These are phyloP conservation scores for Aspidoscelis tigris DNA, from an alignment of 2,113 vertebrate genomes.

Conservation along the genomic window DNA sequence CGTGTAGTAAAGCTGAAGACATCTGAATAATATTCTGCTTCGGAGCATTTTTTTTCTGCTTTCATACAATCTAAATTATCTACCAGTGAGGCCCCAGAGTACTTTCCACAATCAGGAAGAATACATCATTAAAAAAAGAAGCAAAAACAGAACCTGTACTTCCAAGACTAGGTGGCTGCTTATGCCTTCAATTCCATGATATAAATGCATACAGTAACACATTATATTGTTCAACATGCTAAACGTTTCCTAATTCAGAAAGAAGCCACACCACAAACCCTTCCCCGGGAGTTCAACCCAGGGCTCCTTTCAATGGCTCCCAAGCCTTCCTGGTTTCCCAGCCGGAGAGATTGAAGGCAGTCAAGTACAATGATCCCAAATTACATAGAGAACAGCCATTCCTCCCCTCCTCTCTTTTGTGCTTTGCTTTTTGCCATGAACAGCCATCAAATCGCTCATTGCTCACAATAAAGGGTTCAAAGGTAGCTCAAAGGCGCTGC, in stretches of 20 bases:
- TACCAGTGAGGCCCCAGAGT: not conserved
- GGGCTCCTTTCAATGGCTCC: not conserved
- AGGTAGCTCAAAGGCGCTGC: not conserved
- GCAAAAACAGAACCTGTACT: not conserved
- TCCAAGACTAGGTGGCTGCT: not conserved
- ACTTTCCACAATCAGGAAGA: not conserved
- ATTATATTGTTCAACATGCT: slow-evolving; percentile 15
- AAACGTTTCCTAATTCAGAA: slow-evolving; percentile 39
- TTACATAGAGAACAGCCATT: not conserved
- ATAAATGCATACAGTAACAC: not conserved
- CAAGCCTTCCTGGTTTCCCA: not conserved
- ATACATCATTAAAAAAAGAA: not conserved
- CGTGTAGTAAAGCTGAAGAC: not conserved
- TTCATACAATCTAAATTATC: not conserved
- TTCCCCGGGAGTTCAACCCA: not conserved
- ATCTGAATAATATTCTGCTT: not conserved
- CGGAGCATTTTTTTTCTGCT: not conserved
- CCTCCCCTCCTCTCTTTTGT: not conserved
- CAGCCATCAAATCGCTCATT: slow-evolving; percentile 21
- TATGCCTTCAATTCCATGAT: slow-evolving; percentile 18
- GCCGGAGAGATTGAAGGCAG: slow-evolving; percentile 17
- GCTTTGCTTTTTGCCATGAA: slow-evolving; percentile 29
- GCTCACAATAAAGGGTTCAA: slow-evolving; percentile 38
- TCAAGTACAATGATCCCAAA: slow-evolving; percentile 16
- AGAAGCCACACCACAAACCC: slow-evolving; percentile 46